A percentile compares a stretch with the other conserved stretches of the same genome.
These are phyloP conservation scores for Apteryx mantelli DNA, from an alignment of 2,113 vertebrate species.

Conservation along the genomic window DNA sequence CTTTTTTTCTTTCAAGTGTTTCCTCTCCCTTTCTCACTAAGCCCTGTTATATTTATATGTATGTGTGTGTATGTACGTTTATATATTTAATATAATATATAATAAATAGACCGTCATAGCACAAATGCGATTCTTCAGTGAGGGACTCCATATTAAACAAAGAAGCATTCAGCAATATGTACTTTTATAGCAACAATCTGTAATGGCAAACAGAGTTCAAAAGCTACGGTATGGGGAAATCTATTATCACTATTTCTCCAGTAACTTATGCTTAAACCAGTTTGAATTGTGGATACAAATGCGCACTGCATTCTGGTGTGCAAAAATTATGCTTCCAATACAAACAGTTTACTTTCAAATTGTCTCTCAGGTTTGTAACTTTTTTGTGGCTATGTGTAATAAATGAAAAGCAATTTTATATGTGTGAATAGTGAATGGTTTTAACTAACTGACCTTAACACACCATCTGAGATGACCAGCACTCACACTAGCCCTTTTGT, in stretches of 20 bases:
- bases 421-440: neutral
- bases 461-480: neutral
- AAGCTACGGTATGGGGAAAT: neutral
- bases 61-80: neutral
- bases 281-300: neutral
- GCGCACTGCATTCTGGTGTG: neutral
- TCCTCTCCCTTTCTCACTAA: neutral
- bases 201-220: neutral
- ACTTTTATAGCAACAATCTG: neutral
- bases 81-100: neutral
- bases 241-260: neutral
- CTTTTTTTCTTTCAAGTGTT: neutral
- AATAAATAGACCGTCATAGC: neutral
- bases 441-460: neutral
- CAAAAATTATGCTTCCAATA: neutral
- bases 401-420: neutral
- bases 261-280: neutral
- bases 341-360: neutral
- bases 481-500: neutral
- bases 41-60: neutral
- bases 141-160: neutral
- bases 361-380: neutral
- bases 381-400: neutral
- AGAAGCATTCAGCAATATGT: neutral
- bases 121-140: neutral